phyloP scores from a whole-genome alignment of 2,797 vertebrate species.

The Diceros bicornis region DNA sequence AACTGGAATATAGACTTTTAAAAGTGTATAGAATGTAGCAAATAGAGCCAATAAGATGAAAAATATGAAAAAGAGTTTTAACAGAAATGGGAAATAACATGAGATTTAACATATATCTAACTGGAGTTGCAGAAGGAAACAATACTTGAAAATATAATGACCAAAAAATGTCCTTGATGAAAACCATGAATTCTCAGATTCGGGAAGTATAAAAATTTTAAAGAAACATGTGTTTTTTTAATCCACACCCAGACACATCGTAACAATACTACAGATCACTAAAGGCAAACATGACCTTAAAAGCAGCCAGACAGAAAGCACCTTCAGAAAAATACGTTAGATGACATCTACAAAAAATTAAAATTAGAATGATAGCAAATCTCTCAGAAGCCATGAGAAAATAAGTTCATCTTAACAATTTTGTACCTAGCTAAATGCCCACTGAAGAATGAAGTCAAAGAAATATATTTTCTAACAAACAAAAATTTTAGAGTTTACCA shows the following conservation, averaged over 20 bases:
- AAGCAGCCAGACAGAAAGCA: background rate
- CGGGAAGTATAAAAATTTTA: background rate
- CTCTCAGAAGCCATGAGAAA: background rate
- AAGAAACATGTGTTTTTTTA: background rate
- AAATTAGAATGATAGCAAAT: constrained; percentile 4
- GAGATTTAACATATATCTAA: background rate
- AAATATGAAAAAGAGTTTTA: constrained; percentile 19
- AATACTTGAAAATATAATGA: constrained; percentile 53
- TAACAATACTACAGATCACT: background rate
- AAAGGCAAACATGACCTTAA: constrained; percentile 19
- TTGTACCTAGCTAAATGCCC: background rate
- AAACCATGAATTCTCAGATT: background rate
- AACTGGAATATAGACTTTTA: background rate
- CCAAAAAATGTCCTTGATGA: background rate
- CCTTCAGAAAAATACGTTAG: background rate
- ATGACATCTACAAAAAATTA: constrained; percentile 20
- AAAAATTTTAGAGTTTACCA: constrained; percentile 21
- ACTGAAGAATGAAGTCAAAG: constrained; percentile 2
- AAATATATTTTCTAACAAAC: constrained; percentile 21
- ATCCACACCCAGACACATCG: background rate
- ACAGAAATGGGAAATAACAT: background rate
- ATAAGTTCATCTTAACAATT: background rate
- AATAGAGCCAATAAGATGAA: background rate
- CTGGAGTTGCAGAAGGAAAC: background rate
- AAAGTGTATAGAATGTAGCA: background rate